Evolutionary conservation across 1,140 invertebrate genomes (phyloP), one percentile per base, ranked within the genome.

Genomic region (Temnothorax nylanderi): DNA sequence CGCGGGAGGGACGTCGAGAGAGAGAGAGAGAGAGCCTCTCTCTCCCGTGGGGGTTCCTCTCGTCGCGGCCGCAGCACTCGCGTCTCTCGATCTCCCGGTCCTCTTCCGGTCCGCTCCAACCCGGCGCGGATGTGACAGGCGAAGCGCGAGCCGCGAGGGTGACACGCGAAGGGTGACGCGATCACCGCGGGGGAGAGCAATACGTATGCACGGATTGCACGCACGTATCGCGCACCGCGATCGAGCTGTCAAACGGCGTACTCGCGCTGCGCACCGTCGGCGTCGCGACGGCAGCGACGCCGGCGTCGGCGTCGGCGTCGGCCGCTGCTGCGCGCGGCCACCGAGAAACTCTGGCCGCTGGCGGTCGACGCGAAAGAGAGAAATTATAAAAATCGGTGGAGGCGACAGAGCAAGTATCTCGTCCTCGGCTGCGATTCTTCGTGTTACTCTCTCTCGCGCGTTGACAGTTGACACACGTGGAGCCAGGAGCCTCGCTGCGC

Each of bases 161-260:
- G 64, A n/a, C n/a, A 3, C 64, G 64, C 64, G 64, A 13, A 3
- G 26, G 10, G 18, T 0, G 58, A 56, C 7, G n/a, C 64, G 64
- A 69, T 47, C 65, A 69, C 65, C 3, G 37, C 32, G 21, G 13
- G 37, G 37, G 21, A 26, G 54, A 41, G 21, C n/a, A 56, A 18
- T 18, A 54, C 49, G 60, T 16, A 2, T 49, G 49, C 37, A 34
- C 34, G 10, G 8, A 81, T 7, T 26, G 37, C 10, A 80, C 21
- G 47, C 32, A 77, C 65, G 80, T 51, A 37, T 13, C 85, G 56
- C 32, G 62, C 85, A 77, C 65, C 65, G 60, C 34, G 37, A 89
- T 82, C 58, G 58, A 90, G 86, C 85, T 84, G 85, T 89, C 88
- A 87, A 90, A 90, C 85, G 77, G 18, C 60, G 51, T 74, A 84